Base-by-base conservation (phyloP, 2,888 invertebrate species). In the Leucania comma region DNA sequence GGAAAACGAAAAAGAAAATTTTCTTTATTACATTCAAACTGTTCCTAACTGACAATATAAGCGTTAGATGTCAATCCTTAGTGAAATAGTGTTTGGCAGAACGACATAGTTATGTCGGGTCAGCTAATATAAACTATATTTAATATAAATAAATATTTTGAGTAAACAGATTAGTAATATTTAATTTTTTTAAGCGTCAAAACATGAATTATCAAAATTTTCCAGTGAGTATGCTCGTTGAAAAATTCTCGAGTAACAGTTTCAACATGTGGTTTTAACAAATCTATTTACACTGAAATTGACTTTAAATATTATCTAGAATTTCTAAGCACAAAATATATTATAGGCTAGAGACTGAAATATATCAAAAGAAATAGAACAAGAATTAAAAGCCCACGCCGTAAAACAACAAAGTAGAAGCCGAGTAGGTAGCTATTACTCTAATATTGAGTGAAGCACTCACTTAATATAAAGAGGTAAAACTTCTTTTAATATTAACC, bases 381-480 rank as follows among this genome's bases (percentile, higher is more conserved):
- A 50, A 2, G 26, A 42, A 70, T 14, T 46, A 54, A 46, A 38
- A 60, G 12, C 24, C 20, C 32, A 26, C 12, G n/a, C 29, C 24
- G 9, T 42, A 12, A 32, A 32, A 26, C 26, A 14, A 32, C 12
- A 20, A 26, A 60, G 17, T 32, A 10, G 29, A 48, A 62, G 4
- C 32, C 8, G 29, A 10, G 12, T 24, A 26, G 22, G 22, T 24
- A 29, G 1, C 46, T 59, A 59, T 35, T 22, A 35, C 22, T 26
- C 46, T 22, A 54, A 60, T 72, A 61, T 54, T 60, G 0, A 71
- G 38, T 14, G 14, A 57, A 38, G 26, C 26, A 26, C 35, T 17
- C 22, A 56, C 17, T 38, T 14, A 29, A 48, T n/a, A 48, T 48
- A 48, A 48, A 48, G 46, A 48, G 46, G 46, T n/a, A 24, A 10